phyloP scores from a whole-genome alignment of 2,888 invertebrate species.

The Formica aserva region DNA sequence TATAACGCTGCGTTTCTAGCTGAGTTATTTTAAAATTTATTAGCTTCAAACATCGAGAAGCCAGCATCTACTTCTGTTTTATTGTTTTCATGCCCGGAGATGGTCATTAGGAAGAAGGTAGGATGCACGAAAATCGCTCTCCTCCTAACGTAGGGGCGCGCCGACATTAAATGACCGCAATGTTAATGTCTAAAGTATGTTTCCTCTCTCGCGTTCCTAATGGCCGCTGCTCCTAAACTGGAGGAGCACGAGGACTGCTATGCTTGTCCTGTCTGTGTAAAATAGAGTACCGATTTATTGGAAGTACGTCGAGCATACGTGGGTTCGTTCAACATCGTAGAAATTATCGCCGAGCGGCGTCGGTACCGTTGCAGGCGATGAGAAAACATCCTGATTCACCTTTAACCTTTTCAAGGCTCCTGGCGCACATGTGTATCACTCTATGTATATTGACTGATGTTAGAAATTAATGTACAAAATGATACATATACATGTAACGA shows the following conservation, averaged over 20 bases:
- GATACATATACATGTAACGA: neutral
- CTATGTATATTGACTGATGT: conserved; percentile 20
- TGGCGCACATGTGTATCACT: conserved; percentile 23
- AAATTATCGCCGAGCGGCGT: conserved; percentile 68
- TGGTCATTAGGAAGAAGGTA: conserved; percentile 62
- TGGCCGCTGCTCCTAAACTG: conserved; percentile 70
- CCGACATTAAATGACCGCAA: conserved; percentile 65
- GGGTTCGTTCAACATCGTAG: conserved; percentile 42
- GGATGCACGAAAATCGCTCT: conserved; percentile 31
- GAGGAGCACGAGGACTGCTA: conserved; percentile 51
- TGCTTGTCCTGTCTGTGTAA: conserved; percentile 40
- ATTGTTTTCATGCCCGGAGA: conserved; percentile 62
- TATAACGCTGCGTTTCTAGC: too few relatives aligned
- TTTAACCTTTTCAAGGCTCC: conserved; percentile 39
- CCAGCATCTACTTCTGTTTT: conserved; percentile 22
- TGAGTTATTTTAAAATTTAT: neutral
- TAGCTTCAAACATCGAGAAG: neutral
- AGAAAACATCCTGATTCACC: conserved; percentile 71
- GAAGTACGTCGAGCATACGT: conserved; percentile 25
- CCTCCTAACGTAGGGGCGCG: conserved; percentile 58
- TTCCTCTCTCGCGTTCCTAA: conserved; percentile 70
- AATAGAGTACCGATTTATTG: conserved; percentile 64
- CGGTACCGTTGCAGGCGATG: conserved; percentile 64
- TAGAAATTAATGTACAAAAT: conserved; percentile 3
- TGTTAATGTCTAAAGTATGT: conserved; percentile 77